These are phyloP conservation scores for Lepidurus packardi DNA, from an alignment of 1,140 invertebrate genomes.

Conservation along the genomic window DNA sequence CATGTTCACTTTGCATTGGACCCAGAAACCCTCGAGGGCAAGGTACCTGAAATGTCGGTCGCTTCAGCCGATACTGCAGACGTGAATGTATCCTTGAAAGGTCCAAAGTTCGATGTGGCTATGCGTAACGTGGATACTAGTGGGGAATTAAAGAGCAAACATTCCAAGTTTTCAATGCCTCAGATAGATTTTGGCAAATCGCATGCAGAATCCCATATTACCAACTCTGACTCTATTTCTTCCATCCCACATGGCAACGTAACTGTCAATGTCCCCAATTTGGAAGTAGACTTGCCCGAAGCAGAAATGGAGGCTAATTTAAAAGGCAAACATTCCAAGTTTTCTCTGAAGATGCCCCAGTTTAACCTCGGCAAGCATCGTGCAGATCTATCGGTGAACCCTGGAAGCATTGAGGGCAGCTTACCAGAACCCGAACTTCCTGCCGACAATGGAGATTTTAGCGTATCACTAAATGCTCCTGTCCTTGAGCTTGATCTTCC, in stretches of 20 bases:
- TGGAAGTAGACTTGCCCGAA: neutral
- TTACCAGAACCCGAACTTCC: no score
- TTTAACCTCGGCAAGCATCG: neutral
- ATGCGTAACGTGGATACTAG: neutral
- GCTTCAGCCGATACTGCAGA: neutral
- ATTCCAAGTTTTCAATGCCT: conserved; percentile 26
- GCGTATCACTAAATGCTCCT: neutral
- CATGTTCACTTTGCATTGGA: no score
- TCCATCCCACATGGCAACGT: neutral
- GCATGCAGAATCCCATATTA: neutral
- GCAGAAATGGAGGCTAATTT: neutral
- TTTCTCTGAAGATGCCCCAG: neutral
- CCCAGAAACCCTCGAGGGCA: neutral
- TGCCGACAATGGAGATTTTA: neutral
- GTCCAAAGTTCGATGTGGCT: neutral
- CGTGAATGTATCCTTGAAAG: neutral
- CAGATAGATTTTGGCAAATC: neutral
- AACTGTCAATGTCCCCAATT: neutral
- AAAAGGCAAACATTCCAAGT: neutral
- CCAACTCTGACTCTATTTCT: neutral
- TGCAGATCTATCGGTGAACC: neutral
- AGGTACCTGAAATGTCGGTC: neutral
- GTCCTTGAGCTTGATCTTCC: neutral
- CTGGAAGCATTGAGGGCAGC: no score
- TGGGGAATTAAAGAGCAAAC: conserved; percentile 25